Base-by-base conservation (phyloP, 2,888 invertebrate genomes). In the Melinopterus prodromus region DNA sequence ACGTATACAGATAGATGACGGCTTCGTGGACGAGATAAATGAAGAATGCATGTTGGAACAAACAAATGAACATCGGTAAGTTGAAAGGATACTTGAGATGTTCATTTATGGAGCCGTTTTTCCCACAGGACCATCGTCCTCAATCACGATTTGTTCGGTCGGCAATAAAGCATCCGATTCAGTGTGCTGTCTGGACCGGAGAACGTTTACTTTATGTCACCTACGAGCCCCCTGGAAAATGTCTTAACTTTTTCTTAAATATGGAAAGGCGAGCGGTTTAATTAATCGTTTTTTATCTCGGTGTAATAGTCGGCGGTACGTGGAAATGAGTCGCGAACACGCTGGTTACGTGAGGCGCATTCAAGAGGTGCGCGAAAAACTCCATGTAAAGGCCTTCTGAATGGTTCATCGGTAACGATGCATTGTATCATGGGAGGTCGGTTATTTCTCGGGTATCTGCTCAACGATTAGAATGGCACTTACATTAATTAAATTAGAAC, bases 191-290 rank as follows among this genome's bases (percentile, higher is more conserved):
- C 26, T 26, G 71, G 71, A 71, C n/a, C 36, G 35, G 74, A 15
- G 74, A 37, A 37, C 74, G 37, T 74, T 37, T 35, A 35, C 35
- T 71, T 71, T 74, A 74, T 74, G 74, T 74, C 74, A 74, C 74
- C 74, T 74, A 74, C 35, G 74, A 74, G 74, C 26, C 74, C 74
- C 12, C 35, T 35, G 74, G 37, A 74, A 74, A 36, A 74, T 74
- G 74, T 74, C 74, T 74, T 74, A 74, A 74, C 74, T 74, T 74
- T 74, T 74, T 37, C 74, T 74, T 74, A 74, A 74, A 74, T 74
- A 74, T 74, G 74, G 74, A 74, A 74, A 74, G 36, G 74, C 12
- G 53, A 53, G 12, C 53, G 53, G 53, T 53, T 53, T 53, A 53
- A 53, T 53, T 53, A 53, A 53, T 53, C 53, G 53, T 12, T 53